Evolutionary conservation across 2,888 invertebrate species (phyloP).

Genomic region (Monoplex corrugatus): DNA sequence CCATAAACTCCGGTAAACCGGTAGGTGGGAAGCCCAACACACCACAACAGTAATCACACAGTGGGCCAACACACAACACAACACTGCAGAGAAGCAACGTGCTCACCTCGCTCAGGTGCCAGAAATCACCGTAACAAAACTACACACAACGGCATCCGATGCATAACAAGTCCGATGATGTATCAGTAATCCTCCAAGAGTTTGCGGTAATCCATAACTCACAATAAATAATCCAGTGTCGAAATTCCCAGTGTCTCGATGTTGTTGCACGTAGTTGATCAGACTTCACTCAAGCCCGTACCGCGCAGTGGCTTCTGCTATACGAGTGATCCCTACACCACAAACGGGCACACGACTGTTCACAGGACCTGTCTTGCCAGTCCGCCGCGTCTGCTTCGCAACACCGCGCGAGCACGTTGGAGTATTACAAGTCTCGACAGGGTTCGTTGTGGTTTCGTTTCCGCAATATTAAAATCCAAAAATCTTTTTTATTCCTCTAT

Average conservation of each 20-base stretch:
- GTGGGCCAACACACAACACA: not conserved
- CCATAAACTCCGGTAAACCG: conserved; percentile 20
- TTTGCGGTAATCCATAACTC: not conserved
- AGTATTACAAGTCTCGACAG: conserved; percentile 3
- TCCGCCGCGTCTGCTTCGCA: conserved; percentile 42
- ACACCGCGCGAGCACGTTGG: conserved; percentile 42
- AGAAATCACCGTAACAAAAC: not conserved
- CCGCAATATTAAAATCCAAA: not conserved
- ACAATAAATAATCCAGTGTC: not conserved
- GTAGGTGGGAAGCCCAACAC: not conserved
- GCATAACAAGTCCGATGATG: conserved; percentile 3
- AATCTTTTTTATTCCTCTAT: not conserved
- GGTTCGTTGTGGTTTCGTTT: conserved; percentile 38
- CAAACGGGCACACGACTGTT: conserved; percentile 15
- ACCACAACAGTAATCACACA: not conserved
- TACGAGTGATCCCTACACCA: conserved; percentile 26
- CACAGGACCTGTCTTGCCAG: conserved; percentile 29
- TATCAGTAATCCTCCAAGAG: not conserved
- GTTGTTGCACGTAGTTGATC: not conserved
- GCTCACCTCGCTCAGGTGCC: not conserved
- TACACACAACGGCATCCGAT: not conserved
- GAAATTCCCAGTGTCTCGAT: not conserved
- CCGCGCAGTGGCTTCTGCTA: conserved; percentile 40
- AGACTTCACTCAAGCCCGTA: not conserved
- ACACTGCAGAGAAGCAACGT: not conserved